Conservation (phyloP, 2,888 invertebrate species). For the Callimorpha dominula region DNA sequence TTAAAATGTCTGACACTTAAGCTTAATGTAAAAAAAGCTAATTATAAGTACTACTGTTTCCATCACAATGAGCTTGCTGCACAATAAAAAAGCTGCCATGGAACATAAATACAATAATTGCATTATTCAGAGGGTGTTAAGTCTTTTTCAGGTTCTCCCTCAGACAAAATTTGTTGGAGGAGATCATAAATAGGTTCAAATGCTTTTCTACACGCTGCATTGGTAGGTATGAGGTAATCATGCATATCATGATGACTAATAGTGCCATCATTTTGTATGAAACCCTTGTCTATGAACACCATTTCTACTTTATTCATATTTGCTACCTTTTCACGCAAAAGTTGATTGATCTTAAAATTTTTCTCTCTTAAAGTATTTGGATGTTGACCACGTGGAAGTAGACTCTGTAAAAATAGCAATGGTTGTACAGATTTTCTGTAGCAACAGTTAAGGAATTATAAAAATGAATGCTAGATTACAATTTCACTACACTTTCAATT, state of each 20-base stretch:
- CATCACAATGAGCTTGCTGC: constrained; percentile 82
- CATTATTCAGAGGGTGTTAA: constrained; percentile 90
- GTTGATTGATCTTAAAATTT: constrained; percentile 91
- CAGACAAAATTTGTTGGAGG: constrained; percentile 91
- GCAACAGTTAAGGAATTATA: neutral
- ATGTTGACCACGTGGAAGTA: constrained; percentile 95
- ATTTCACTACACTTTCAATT: neutral
- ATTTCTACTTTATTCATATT: constrained; percentile 91
- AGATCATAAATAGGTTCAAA: constrained; percentile 95
- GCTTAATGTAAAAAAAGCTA: constrained; percentile 81
- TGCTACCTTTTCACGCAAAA: constrained; percentile 88
- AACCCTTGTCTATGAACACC: constrained; percentile 92
- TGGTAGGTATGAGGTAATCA: constrained; percentile 95
- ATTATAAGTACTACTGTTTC: constrained; percentile 80
- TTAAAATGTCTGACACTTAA: constrained; percentile 65
- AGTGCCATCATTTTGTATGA: constrained; percentile 92
- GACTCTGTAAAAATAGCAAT: constrained; percentile 87
- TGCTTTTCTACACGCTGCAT: constrained; percentile 94
- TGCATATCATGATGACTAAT: constrained; percentile 97
- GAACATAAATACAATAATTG: constrained; percentile 45
- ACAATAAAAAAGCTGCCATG: constrained; percentile 68
- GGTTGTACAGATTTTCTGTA: neutral
- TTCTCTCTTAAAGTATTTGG: constrained; percentile 94
- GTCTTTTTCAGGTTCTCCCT: constrained; percentile 91
- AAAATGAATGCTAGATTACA: neutral